Evolutionary conservation across 2,888 invertebrate genomes (phyloP).

Genomic region (Pharmacophagus antenor): DNA sequence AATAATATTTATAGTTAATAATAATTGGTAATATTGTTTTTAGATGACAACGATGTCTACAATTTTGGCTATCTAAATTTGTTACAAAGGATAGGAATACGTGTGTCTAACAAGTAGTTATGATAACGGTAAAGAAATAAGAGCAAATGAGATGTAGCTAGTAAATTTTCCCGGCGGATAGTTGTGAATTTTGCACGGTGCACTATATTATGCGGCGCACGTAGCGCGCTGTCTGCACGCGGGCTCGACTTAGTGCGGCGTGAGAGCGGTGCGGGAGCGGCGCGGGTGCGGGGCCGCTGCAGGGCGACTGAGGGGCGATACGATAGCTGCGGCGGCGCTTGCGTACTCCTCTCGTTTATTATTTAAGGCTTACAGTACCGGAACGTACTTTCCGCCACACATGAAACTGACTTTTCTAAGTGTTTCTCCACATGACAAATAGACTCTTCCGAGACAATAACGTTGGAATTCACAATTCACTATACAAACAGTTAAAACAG

Average conservation of each 20-base stretch:
- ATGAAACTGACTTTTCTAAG: constrained; percentile 54
- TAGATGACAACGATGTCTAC: neutral
- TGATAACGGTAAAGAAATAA: constrained; percentile 56
- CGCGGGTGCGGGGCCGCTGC: constrained; percentile 44
- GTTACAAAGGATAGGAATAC: constrained; percentile 14
- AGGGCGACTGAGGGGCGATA: constrained; percentile 52
- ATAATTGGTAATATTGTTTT: neutral
- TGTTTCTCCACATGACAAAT: constrained; percentile 53
- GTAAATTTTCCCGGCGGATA: constrained; percentile 73
- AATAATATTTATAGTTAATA: too few relatives aligned
- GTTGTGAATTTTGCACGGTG: constrained; percentile 77
- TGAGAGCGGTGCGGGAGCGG: constrained; percentile 46
- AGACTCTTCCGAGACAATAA: constrained; percentile 34
- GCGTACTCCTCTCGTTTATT: constrained; percentile 64
- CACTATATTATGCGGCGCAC: constrained; percentile 77
- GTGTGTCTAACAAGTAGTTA: constrained; percentile 47
- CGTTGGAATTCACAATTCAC: constrained; percentile 29
- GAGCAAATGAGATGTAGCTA: constrained; percentile 75
- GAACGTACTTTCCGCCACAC: constrained; percentile 56
- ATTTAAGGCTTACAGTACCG: constrained; percentile 64
- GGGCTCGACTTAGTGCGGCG: constrained; percentile 31
- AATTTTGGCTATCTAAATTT: neutral
- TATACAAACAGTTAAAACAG: constrained; percentile 25
- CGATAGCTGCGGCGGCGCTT: constrained; percentile 51
- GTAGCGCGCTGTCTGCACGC: constrained; percentile 71